Percentiles rank a stretch among this genome's conserved stretches.
Evolutionary conservation across 2,113 vertebrate species (phyloP).

Genomic region (Leuciscus idus): DNA sequence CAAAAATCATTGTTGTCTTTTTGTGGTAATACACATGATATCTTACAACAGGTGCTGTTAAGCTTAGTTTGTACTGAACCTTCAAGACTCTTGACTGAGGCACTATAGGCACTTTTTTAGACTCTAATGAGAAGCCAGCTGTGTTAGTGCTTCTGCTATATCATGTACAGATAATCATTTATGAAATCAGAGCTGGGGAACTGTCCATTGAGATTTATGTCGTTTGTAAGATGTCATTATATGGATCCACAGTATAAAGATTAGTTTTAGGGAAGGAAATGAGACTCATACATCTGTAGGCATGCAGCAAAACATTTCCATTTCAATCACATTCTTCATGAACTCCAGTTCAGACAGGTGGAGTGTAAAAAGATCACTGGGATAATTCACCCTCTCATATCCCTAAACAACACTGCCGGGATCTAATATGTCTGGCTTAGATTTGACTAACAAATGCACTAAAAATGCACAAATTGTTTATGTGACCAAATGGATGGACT

Average conservation of each 20-base stretch:
- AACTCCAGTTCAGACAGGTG: slow-evolving; percentile 12
- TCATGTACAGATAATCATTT: slow-evolving; percentile 43
- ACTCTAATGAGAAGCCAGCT: neutral
- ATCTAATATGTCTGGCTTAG: neutral
- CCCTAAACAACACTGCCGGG: neutral
- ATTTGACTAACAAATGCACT: slow-evolving; percentile 1
- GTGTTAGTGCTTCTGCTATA: slow-evolving; percentile 21
- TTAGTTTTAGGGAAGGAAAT: slow-evolving; percentile 33
- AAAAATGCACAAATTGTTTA: slow-evolving; percentile 23
- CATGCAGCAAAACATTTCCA: slow-evolving; percentile 31
- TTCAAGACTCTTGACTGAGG: neutral
- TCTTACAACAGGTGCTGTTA: neutral
- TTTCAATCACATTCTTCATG: slow-evolving; percentile 13
- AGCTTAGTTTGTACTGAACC: neutral
- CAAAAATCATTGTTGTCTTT: too few relatives aligned
- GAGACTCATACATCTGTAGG: slow-evolving; percentile 39
- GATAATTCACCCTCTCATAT: neutral
- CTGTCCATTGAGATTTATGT: slow-evolving; percentile 45
- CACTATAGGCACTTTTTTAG: neutral
- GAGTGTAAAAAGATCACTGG: slow-evolving; percentile 9
- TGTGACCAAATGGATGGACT: neutral
- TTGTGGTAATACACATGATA: too few relatives aligned
- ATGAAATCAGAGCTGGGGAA: slow-evolving; percentile 1
- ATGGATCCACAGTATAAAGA: slow-evolving; percentile 29
- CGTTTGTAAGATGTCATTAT: slow-evolving; percentile 20